These are phyloP conservation scores for Balanococcus diminutus DNA, from an alignment of 2,888 invertebrate genomes.

Conservation along the genomic window DNA sequence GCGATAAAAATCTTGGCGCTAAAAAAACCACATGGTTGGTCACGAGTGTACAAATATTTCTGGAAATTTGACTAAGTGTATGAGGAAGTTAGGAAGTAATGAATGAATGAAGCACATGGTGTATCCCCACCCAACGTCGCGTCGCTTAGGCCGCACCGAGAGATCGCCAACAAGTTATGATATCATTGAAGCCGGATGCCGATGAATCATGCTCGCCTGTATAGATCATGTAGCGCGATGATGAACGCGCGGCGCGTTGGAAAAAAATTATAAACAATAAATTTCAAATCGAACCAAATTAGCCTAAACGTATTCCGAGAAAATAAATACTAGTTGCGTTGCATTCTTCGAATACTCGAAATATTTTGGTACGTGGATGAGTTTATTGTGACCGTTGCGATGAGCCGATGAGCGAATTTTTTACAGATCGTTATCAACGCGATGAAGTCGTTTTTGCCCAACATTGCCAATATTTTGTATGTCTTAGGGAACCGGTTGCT, in stretches of 20 bases:
- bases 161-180: background rate
- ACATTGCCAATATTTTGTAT: slow-evolving; percentile 20
- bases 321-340: slow-evolving; percentile 17
- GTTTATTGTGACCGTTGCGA: background rate
- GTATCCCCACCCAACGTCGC: background rate
- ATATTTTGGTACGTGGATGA: background rate
- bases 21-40: background rate
- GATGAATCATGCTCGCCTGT: background rate
- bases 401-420: background rate
- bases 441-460: background rate
- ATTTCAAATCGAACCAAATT: slow-evolving; percentile 46
- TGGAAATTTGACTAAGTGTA: slow-evolving; percentile 13
- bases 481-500: background rate
- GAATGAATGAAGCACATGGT: slow-evolving; percentile 42
- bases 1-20: slow-evolving; percentile 21
- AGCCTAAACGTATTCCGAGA: slow-evolving; percentile 12
- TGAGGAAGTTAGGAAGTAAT: slow-evolving; percentile 40
- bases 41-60: background rate
- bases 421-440: background rate
- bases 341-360: slow-evolving; percentile 18
- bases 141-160: background rate
- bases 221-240: background rate
- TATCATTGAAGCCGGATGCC: slow-evolving; percentile 34
- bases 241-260: background rate
- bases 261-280: slow-evolving; percentile 21